Conservation (phyloP, 1,140 invertebrate species). For the Macrostomum lignano region DNA sequence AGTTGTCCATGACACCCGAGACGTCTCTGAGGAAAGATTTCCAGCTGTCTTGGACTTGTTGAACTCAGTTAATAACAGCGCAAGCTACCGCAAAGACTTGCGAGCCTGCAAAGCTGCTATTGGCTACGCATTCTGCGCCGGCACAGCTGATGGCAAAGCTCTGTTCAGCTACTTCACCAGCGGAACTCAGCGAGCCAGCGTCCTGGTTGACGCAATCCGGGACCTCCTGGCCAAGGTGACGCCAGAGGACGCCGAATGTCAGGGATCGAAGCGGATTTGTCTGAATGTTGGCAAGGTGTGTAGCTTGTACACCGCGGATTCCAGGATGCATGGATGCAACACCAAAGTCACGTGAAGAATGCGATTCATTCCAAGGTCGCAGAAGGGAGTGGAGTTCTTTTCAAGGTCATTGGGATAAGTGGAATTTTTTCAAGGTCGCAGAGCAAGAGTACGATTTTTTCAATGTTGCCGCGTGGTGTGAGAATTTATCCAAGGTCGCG, state of each 20-base stretch:
- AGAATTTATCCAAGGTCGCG: too few species aligned
- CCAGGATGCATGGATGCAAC: too few species aligned
- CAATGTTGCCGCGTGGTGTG: too few species aligned
- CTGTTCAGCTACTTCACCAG: slow-evolving; percentile 40
- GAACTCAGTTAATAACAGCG: neutral
- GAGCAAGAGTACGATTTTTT: too few species aligned
- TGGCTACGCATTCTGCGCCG: slow-evolving; percentile 63
- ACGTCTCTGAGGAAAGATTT: too few species aligned
- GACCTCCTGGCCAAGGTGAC: slow-evolving; percentile 11
- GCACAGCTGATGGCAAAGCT: slow-evolving; percentile 62
- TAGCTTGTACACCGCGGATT: too few species aligned
- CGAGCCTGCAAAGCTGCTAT: slow-evolving; percentile 46
- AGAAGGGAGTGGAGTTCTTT: too few species aligned
- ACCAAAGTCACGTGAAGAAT: too few species aligned
- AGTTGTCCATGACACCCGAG: too few species aligned
- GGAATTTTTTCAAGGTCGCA: too few species aligned
- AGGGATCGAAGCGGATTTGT: slow-evolving; percentile 29
- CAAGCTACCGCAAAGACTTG: neutral
- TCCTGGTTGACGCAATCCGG: slow-evolving; percentile 11
- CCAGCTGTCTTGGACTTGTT: neutral
- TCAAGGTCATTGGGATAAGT: too few species aligned
- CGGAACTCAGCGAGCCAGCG: slow-evolving; percentile 6
- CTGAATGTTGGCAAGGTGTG: slow-evolving; percentile 49
- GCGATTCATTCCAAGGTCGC: too few species aligned
- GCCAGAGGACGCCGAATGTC: slow-evolving; percentile 7